Conservation (phyloP, 2,888 invertebrate species). For the Tiphia femorata region DNA sequence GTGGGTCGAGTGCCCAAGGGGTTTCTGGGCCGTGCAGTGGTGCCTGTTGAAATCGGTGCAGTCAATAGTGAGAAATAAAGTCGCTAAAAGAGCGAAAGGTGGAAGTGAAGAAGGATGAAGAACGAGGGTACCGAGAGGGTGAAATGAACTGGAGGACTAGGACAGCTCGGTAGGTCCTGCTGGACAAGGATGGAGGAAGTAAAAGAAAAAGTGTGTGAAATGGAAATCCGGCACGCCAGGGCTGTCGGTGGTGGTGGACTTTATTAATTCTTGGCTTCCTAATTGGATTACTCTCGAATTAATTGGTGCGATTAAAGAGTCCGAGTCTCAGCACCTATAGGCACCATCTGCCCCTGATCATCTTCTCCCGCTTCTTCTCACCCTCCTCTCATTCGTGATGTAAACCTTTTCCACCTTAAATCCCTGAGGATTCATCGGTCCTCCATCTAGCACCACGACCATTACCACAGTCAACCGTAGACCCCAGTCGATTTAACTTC, state of each 20-base stretch:
- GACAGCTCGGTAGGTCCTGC: too few species aligned
- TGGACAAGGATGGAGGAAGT: neutral
- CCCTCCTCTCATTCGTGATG: neutral
- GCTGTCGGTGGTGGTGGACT: constrained; percentile 19
- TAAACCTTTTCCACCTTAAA: constrained; percentile 2
- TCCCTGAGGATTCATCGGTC: constrained; percentile 12
- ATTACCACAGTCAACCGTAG: too few species aligned
- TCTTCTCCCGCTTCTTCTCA: too few species aligned
- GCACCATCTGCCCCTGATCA: too few species aligned
- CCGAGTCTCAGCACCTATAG: constrained; percentile 13
- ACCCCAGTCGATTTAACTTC: neutral
- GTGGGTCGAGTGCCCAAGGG: too few species aligned
- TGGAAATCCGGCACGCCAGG: constrained; percentile 19
- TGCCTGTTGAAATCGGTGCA: too few species aligned
- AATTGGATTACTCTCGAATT: constrained; percentile 52
- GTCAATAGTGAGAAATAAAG: constrained; percentile 10
- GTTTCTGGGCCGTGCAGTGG: too few species aligned
- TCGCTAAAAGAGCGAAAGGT: neutral
- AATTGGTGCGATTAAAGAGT: constrained; percentile 46
- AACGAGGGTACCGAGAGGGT: neutral
- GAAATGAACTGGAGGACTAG: constrained; percentile 1
- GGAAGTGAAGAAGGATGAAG: neutral
- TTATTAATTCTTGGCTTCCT: constrained; percentile 48
- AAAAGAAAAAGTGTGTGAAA: constrained; percentile 4
- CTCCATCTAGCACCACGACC: neutral